These are phyloP conservation scores for Xylocopa sonorina DNA, from an alignment of 1,140 invertebrate genomes.

Conservation along the genomic window DNA sequence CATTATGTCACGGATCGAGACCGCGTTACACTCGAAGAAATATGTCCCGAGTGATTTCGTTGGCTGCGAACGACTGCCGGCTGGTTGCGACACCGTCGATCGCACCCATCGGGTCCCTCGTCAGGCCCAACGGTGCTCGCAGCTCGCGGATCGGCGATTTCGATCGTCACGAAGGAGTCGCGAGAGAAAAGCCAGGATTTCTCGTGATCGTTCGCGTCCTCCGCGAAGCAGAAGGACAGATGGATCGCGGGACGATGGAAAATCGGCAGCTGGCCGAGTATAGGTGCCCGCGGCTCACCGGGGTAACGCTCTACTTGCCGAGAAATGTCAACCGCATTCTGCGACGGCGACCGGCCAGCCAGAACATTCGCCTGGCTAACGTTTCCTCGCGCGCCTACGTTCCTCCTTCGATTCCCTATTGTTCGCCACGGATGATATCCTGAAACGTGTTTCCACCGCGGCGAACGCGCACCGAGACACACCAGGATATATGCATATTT, in stretches of 20 bases:
- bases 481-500: constrained; percentile 47
- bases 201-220: too few relatives aligned
- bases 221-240: not conserved
- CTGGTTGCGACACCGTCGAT: constrained; percentile 53
- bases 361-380: constrained; percentile 61
- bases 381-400: constrained; percentile 51
- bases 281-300: constrained; percentile 40
- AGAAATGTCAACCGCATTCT: constrained; percentile 70
- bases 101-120: not conserved
- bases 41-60: constrained; percentile 31
- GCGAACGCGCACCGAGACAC: constrained; percentile 12
- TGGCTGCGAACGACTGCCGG: constrained; percentile 15
- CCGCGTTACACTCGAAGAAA: constrained; percentile 35
- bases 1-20: constrained; percentile 46
- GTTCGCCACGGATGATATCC: constrained; percentile 71
- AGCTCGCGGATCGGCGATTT: too few relatives aligned
- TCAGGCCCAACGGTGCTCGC: too few relatives aligned
- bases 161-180: too few relatives aligned
- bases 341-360: constrained; percentile 43
- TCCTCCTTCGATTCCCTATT: constrained; percentile 59
- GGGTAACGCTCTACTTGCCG: constrained; percentile 68
- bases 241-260: not conserved
- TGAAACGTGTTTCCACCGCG: constrained; percentile 38
- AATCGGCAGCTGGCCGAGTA: constrained; percentile 41
- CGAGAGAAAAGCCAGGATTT: too few relatives aligned